Evolutionary conservation across 2,797 vertebrate genomes (phyloP).

Genomic region (Anas flavirostris): DNA sequence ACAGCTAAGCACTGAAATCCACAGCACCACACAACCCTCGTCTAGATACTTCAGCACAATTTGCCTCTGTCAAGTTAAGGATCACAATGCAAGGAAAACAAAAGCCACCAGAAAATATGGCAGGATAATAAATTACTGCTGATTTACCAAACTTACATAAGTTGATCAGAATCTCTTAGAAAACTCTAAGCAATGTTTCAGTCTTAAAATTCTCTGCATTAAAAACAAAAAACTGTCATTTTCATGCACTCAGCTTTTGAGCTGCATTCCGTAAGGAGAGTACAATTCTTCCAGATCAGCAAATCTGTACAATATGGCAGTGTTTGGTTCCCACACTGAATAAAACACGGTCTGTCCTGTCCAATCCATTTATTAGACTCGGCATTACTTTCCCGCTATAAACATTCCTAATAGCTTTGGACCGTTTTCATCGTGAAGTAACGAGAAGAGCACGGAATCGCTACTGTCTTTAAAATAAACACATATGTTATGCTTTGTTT

Average conservation of each 20-base stretch:
- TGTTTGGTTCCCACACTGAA: slow-evolving; percentile 44
- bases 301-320: slow-evolving; percentile 21
- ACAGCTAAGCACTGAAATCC: neutral
- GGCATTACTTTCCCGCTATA: slow-evolving; percentile 35
- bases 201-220: neutral
- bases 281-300: slow-evolving; percentile 27
- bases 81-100: slow-evolving; percentile 6
- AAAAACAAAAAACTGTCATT: neutral
- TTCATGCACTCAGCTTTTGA: neutral
- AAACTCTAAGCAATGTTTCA: neutral
- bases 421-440: neutral
- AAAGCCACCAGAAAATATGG: slow-evolving; percentile 1
- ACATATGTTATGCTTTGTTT: neutral
- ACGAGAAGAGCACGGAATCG: neutral
- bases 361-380: neutral
- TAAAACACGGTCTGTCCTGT: slow-evolving; percentile 31
- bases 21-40: neutral
- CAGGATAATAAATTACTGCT: neutral
- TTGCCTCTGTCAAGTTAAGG: neutral
- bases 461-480: neutral
- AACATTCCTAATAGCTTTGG: neutral
- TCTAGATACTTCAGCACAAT: neutral
- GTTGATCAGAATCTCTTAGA: slow-evolving; percentile 24
- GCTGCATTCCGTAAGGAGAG: slow-evolving; percentile 1
- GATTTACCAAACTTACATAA: neutral